Evolutionary conservation across 2,113 vertebrate genomes (phyloP), one percentile per base, ranked within the genome.

Genomic region (Xenus cinereus): DNA sequence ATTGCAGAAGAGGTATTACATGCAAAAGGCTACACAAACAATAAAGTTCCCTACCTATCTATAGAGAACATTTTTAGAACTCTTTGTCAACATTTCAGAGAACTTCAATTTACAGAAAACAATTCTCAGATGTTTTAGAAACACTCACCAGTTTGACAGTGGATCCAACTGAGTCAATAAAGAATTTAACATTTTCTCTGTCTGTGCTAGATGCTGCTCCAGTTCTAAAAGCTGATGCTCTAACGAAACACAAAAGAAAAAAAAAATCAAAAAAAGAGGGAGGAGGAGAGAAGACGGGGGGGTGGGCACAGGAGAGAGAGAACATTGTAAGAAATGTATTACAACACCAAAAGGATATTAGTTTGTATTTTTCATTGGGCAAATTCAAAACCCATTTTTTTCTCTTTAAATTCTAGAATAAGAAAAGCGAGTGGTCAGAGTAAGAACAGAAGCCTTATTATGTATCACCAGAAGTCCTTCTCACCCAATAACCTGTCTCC

Each of bases 141-240:
- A 51, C 63, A 96, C 98, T 98, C 92, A 99, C 99, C 99, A 99
- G 97, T 98, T 99, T 45, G 99, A 99, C 64, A 99, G 97, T 21
- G 99, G 99, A 95, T 99, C 99, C 90, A 99, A 96, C 85, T 99
- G 99, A 41, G 98, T 99, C 84, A 99, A 97, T 95, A 99, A 98
- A 83, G 99, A 99, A 95, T 99, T 99, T 43, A 99, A 97, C 99
- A 99, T 99, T 97, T 98, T 98, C 94, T 99, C 99, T 3, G 99
- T 99, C 66, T 99, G 99, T 8, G 98, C 98, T 33, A 99, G 97
- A 83, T 99, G 98, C 87, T 98, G 98, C 93, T 99, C 99, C 93
- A 99, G 91, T 95, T 99, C 98, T 68, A 98, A 98, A 94, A 99
- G 97, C 93, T 99, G 99, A 95, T 97, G 98, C 90, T 99, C 99